phyloP scores from a whole-genome alignment of 2,888 invertebrate genomes.

The Trichopoda pennipes region DNA sequence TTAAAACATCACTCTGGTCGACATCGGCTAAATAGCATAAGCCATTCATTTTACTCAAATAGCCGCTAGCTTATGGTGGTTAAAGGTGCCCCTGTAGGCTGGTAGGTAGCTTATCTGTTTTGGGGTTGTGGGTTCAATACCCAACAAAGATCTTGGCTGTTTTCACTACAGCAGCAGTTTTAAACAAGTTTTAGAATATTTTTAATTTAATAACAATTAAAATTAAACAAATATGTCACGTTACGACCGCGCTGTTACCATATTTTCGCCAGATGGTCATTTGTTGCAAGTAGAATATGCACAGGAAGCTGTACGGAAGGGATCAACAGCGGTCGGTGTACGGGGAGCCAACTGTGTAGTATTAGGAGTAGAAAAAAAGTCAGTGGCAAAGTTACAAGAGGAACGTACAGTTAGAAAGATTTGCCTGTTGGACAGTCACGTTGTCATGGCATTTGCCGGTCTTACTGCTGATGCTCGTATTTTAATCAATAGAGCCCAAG shows the following conservation, averaged over 20 bases:
- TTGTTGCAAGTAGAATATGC: slow-evolving; percentile 99
- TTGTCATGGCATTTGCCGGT: slow-evolving; percentile 99
- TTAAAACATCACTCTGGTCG: too few relatives aligned
- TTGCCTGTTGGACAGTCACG: slow-evolving; percentile 98
- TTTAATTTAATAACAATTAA: slow-evolving; percentile 49
- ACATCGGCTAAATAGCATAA: too few relatives aligned
- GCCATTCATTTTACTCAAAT: too few relatives aligned
- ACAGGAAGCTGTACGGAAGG: slow-evolving; percentile 99
- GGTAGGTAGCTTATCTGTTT: too few relatives aligned
- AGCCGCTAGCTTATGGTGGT: too few relatives aligned
- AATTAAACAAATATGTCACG: slow-evolving; percentile 86
- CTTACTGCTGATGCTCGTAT: slow-evolving; percentile 99
- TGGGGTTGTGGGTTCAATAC: too few relatives aligned
- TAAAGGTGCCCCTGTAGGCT: too few relatives aligned
- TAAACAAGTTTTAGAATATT: too few relatives aligned
- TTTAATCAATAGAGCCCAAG: slow-evolving; percentile 97
- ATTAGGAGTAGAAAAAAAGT: slow-evolving; percentile 99
- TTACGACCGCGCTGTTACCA: slow-evolving; percentile 99
- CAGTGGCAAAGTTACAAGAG: slow-evolving; percentile 98
- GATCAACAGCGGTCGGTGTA: slow-evolving; percentile 99
- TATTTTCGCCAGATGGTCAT: slow-evolving; percentile 99
- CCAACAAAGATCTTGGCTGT: too few relatives aligned
- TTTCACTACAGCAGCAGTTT: too few relatives aligned
- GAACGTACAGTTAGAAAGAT: slow-evolving; percentile 99
- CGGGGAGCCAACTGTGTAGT: slow-evolving; percentile 97